A percentile compares a stretch with the other conserved stretches of the same genome.
Evolutionary conservation across 2,888 invertebrate genomes (phyloP).

Genomic region (Crematogaster levior): DNA sequence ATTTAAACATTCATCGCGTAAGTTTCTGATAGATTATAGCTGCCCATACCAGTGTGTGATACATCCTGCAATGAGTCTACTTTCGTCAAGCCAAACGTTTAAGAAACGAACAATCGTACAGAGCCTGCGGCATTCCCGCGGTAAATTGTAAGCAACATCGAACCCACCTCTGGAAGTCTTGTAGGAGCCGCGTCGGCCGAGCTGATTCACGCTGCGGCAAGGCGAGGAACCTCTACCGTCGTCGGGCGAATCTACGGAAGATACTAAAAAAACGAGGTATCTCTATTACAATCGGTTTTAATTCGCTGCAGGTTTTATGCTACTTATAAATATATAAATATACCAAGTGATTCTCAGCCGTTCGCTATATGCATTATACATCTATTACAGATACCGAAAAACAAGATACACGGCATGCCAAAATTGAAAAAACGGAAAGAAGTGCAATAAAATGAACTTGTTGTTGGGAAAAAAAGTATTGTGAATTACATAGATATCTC

Average conservation of each 20-base stretch:
- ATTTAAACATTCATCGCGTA: constrained; percentile 65
- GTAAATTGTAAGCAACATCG: constrained; percentile 27
- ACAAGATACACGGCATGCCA: constrained; percentile 59
- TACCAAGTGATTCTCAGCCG: constrained; percentile 16
- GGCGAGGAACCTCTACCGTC: constrained; percentile 92
- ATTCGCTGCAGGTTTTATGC: constrained; percentile 54
- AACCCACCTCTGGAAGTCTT: constrained; percentile 93
- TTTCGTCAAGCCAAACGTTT: constrained; percentile 74
- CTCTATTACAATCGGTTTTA: constrained; percentile 78
- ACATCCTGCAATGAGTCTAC: constrained; percentile 77
- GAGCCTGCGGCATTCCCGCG: constrained; percentile 59
- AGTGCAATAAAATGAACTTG: constrained; percentile 55
- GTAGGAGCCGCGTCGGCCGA: constrained; percentile 94
- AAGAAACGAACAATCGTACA: constrained; percentile 62
- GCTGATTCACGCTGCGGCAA: constrained; percentile 88
- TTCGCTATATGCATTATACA: constrained; percentile 26
- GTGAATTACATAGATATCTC: neutral
- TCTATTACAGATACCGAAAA: constrained; percentile 42
- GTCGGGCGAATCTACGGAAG: constrained; percentile 90
- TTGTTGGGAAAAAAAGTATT: constrained; percentile 14
- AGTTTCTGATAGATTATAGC: constrained; percentile 63
- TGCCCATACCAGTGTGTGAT: constrained; percentile 74
- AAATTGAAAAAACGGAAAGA: constrained; percentile 54
- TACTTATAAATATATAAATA: constrained; percentile 59
- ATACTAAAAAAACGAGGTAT: constrained; percentile 84